These are phyloP conservation scores for Andrena dorsata DNA, from an alignment of 2,888 invertebrate genomes.

Conservation along the genomic window DNA sequence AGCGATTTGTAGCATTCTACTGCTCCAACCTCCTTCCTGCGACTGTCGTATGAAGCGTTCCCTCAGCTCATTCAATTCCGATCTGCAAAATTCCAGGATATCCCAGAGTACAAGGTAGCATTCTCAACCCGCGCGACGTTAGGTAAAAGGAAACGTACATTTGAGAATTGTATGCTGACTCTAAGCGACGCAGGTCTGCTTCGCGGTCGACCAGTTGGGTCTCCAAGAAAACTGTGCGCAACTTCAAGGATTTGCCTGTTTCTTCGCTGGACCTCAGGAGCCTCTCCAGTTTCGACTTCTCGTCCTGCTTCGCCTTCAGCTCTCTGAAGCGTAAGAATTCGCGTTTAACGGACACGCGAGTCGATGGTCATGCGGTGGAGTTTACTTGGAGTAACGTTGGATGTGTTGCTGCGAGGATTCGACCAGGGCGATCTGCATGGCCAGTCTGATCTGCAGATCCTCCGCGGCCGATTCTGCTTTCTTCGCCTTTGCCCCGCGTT, in stretches of 20 bases:
- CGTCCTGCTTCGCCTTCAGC: constrained; percentile 71
- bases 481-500: constrained; percentile 69
- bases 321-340: constrained; percentile 58
- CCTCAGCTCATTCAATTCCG: constrained; percentile 76
- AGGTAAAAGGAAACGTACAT: constrained; percentile 67
- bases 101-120: not conserved
- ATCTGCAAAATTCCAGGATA: constrained; percentile 48
- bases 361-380: not conserved
- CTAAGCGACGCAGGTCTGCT: constrained; percentile 74
- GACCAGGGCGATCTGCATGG: constrained; percentile 71
- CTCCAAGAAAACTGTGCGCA: constrained; percentile 72
- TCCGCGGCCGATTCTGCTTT: constrained; percentile 73
- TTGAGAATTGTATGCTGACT: constrained; percentile 76
- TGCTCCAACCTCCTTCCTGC: constrained; percentile 80
- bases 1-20: constrained; percentile 80
- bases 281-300: constrained; percentile 73
- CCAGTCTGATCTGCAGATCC: constrained; percentile 74
- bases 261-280: constrained; percentile 73
- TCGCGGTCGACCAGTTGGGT: constrained; percentile 76
- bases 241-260: constrained; percentile 65
- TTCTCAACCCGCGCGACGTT: not conserved
- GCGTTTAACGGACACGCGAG: not conserved
- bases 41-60: constrained; percentile 77
- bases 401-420: constrained; percentile 74
- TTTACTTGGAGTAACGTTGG: constrained; percentile 72